Percentiles rank a stretch among this genome's conserved stretches.
phyloP scores from a whole-genome alignment of 2,113 vertebrate species.

The Prinia subflava region DNA sequence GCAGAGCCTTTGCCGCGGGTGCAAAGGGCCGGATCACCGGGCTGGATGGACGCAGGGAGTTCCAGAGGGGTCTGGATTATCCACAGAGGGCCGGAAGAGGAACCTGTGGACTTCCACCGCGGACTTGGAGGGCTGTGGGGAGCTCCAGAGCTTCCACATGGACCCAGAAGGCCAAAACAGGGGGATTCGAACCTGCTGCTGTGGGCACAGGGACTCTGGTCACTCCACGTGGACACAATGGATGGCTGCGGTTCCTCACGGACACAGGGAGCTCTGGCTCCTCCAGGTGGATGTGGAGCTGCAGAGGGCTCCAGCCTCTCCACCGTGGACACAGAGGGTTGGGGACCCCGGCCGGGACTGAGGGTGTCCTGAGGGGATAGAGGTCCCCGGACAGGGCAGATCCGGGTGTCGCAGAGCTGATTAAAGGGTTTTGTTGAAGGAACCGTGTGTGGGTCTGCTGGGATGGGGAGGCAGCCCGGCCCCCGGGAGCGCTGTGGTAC shows the following conservation, averaged over 20 bases:
- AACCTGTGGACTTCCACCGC: accelerated
- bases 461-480: accelerated
- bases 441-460: not conserved
- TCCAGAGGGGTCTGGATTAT: not conserved
- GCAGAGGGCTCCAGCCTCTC: not conserved
- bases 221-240: accelerated
- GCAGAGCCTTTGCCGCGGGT: not conserved
- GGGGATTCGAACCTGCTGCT: accelerated
- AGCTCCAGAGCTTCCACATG: accelerated
- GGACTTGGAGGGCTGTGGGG: too few relatives aligned
- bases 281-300: not conserved
- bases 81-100: accelerated
- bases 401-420: not conserved
- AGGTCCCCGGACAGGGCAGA: not conserved
- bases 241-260: not conserved
- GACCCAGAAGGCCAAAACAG: not conserved
- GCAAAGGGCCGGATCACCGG: accelerated
- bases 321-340: accelerated
- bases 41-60: too few relatives aligned
- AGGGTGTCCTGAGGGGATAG: not conserved
- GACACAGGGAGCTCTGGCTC: not conserved
- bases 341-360: not conserved
- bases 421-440: not conserved
- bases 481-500: not conserved
- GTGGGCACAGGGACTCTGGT: not conserved